Base-by-base conservation (phyloP, 2,888 invertebrate species). In the Spialia ferax region DNA sequence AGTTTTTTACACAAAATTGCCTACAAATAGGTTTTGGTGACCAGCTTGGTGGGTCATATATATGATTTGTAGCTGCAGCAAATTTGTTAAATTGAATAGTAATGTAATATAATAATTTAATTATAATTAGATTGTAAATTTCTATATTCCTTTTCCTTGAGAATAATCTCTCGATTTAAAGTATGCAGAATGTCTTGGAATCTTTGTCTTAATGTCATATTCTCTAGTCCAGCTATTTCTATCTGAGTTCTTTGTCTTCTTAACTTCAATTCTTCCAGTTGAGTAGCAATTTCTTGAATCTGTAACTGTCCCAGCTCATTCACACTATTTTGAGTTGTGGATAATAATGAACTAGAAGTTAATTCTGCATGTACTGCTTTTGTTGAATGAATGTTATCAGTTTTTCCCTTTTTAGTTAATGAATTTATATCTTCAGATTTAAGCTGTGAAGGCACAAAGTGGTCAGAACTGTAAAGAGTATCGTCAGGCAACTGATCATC, bases 161-260 rank as follows among this genome's bases (percentile, higher is more conserved):
- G 96, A 55, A 95, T 89, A 79, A 97, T 96, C 79, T 97, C 96
- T 74, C 96, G 95, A 63, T 96, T 89, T 5, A 97, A 86, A 78
- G 95, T 95, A 71, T 97, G 96, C 13, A 97, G 88, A 63, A 96
- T 96, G 75, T 96, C 96, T 79, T 96, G 96, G 82, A 98, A 96
- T 55, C 97, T 92, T 85, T 97, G 96, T 61, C 96, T 93, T 10
- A 97, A 85, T n/a, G 97, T 96, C 72, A 96, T 94, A 85, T 97
- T 97, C 82, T 97, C 97, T 75, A 97, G 96, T 61, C 95, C 96
- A 23, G 96, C 95, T 69, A 97, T 95, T 83, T 97, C 97, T 62
- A 95, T 94, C 78, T 97, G 97, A 76, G 97, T 97, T 75, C 96
- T 96, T 60, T 95, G 94, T 69, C 96, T 91, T 69, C 96, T 94